phyloP scores from a whole-genome alignment of 2,113 vertebrate species.

The Thalassoma bifasciatum region DNA sequence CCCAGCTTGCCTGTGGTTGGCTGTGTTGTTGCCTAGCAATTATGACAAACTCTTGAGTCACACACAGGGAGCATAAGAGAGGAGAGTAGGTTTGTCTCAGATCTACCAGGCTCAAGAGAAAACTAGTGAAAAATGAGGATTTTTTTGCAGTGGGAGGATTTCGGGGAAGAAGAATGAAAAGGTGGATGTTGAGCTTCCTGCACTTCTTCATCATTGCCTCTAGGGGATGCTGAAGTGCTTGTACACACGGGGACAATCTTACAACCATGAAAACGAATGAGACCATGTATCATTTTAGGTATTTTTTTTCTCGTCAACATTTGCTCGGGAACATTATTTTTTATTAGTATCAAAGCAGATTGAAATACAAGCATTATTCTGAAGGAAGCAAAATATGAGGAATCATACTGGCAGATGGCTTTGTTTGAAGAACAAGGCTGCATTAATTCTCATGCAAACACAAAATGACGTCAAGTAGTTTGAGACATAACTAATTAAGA shows the following conservation, averaged over 20 bases:
- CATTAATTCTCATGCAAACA: background rate
- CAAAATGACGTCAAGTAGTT: background rate
- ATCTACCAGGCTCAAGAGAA: conserved; percentile 17
- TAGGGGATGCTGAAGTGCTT: conserved; percentile 32
- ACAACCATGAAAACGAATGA: background rate
- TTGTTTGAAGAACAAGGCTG: background rate
- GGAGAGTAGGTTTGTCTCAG: conserved; percentile 17
- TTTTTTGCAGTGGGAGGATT: conserved; percentile 4
- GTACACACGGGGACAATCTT: background rate
- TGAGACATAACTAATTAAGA: background rate
- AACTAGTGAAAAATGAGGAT: conserved; percentile 7
- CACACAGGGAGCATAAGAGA: conserved; percentile 27
- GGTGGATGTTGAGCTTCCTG: background rate
- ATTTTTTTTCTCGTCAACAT: background rate
- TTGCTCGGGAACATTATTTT: background rate
- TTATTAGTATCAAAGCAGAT: background rate
- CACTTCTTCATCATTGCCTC: conserved; percentile 17
- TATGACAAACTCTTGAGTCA: conserved; percentile 78
- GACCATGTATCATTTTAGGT: background rate
- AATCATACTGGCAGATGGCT: background rate
- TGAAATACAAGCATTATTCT: too few relatives aligned
- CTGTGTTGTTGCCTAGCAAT: conserved; percentile 76
- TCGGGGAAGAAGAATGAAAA: conserved; percentile 20
- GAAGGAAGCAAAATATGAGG: background rate
- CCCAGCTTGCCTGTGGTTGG: conserved; percentile 61